Conservation (phyloP, 2,888 invertebrate genomes). For the Dendrolimus pini region DNA sequence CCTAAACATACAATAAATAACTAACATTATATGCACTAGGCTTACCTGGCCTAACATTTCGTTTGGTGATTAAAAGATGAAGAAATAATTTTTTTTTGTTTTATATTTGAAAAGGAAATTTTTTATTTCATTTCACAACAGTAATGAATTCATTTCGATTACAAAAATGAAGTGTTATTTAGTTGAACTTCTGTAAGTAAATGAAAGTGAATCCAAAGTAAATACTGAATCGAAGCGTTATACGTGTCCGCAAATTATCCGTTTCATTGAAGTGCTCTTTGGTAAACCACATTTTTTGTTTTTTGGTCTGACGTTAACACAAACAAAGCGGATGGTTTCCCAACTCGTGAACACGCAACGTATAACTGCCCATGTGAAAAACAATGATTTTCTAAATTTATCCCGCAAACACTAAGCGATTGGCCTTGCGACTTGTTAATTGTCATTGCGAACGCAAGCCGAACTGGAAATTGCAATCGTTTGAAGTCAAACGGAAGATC, state of each 20-base stretch:
- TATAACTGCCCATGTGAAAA: conserved; percentile 12
- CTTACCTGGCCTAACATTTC: no score
- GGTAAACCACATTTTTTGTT: conserved; percentile 18
- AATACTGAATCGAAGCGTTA: conserved; percentile 13
- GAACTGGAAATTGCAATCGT: no score
- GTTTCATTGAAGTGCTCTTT: no score
- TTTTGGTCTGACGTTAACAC: conserved; percentile 17
- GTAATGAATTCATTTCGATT: conserved; percentile 24
- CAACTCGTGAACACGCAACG: conserved; percentile 13
- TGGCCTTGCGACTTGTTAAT: conserved; percentile 16
- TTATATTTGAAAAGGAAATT: conserved; percentile 9
- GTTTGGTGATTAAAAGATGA: conserved; percentile 21
- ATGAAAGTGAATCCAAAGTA: conserved; percentile 21
- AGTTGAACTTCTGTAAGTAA: conserved; percentile 21
- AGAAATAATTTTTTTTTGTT: conserved; percentile 16
- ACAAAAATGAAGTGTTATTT: conserved; percentile 22
- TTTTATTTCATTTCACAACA: conserved; percentile 22
- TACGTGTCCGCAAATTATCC: conserved; percentile 16
- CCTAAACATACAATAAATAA: no score
- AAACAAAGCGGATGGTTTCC: conserved; percentile 18
- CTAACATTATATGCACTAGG: no score
- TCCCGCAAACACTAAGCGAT: conserved; percentile 9
- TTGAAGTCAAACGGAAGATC: no score
- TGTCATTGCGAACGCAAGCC: conserved; percentile 14
- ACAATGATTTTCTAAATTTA: conserved; percentile 14